These are phyloP conservation scores for Latrodectus elegans DNA, from an alignment of 2,888 invertebrate genomes.

Conservation along the genomic window DNA sequence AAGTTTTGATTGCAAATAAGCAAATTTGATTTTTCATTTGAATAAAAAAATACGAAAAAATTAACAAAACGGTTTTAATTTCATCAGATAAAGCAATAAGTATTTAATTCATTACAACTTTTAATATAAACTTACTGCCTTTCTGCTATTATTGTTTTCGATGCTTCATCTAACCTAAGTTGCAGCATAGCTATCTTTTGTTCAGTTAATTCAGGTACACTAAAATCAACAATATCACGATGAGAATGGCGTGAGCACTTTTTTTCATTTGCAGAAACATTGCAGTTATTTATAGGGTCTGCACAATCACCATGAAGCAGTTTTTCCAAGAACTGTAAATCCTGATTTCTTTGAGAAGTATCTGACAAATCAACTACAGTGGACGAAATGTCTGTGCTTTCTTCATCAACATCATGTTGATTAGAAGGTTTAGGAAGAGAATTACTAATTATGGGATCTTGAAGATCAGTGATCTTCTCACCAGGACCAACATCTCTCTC, in stretches of 20 bases:
- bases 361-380: conserved; percentile 53
- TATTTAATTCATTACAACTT: no score
- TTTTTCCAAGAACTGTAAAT: conserved; percentile 72
- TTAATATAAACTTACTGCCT: conserved; percentile 80
- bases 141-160: conserved; percentile 83
- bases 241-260: conserved; percentile 48
- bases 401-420: conserved; percentile 27
- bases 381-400: conserved; percentile 34
- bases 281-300: conserved; percentile 54
- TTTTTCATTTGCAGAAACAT: conserved; percentile 49
- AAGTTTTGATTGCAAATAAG: no score
- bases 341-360: conserved; percentile 51
- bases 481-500: conserved; percentile 69
- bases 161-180: conserved; percentile 83
- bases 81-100: no score
- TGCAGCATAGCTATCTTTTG: conserved; percentile 77
- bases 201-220: conserved; percentile 70
- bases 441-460: conserved; percentile 35
- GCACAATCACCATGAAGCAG: conserved; percentile 68
- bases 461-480: conserved; percentile 40
- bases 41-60: no score
- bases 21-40: no score
- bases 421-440: conserved; percentile 5
- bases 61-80: no score
- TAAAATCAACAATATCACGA: conserved; percentile 58